Evolutionary conservation across 1,140 invertebrate genomes (phyloP).

Genomic region (Oreohelix idahoensis): DNA sequence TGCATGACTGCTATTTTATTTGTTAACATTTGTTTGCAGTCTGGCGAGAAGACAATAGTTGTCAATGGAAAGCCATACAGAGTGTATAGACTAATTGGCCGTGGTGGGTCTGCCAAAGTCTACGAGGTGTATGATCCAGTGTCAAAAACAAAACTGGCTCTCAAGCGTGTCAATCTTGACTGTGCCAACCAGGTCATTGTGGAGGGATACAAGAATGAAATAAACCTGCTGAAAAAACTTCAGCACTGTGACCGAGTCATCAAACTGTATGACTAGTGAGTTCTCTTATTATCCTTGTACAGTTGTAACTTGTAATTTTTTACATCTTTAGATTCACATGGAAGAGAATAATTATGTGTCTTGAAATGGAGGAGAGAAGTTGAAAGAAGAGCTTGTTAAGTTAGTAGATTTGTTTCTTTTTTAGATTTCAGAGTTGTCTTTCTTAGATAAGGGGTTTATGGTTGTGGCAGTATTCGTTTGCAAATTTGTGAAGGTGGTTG

Average conservation of each 20-base stretch:
- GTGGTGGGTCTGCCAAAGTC: constrained; percentile 77
- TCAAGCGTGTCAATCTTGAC: constrained; percentile 76
- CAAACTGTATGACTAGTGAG: constrained; percentile 90
- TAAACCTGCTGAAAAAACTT: constrained; percentile 86
- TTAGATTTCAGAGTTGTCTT: no score
- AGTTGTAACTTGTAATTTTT: no score
- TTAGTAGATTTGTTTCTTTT: no score
- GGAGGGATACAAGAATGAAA: constrained; percentile 91
- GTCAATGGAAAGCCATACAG: constrained; percentile 73
- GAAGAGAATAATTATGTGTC: not conserved
- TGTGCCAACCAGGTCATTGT: constrained; percentile 78
- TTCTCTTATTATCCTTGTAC: constrained; percentile 61
- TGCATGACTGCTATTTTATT: not conserved
- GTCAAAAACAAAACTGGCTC: constrained; percentile 70
- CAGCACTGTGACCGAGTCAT: constrained; percentile 88
- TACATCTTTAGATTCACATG: not conserved
- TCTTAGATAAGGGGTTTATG: no score
- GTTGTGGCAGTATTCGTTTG: no score
- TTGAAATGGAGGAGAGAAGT: not conserved
- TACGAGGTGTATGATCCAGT: constrained; percentile 74
- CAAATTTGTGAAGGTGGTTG: no score
- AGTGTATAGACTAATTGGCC: constrained; percentile 74
- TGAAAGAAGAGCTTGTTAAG: not conserved
- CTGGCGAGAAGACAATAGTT: constrained; percentile 44
- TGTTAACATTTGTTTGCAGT: constrained; percentile 33